phyloP scores from a whole-genome alignment of 2,888 invertebrate genomes.

The Tetragonula carbonaria region DNA sequence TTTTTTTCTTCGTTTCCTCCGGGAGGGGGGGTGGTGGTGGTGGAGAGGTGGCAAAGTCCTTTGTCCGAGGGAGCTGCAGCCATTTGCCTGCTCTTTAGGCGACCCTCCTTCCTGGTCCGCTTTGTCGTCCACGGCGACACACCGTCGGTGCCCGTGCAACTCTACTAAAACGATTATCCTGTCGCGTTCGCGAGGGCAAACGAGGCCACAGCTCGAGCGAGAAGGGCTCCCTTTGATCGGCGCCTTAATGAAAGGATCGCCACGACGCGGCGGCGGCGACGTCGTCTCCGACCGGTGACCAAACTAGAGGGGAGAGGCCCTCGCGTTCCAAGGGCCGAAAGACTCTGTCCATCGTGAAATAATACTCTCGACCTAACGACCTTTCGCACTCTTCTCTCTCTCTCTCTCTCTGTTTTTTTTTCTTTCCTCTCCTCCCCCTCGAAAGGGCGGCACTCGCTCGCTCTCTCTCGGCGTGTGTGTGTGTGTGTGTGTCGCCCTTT shows the following conservation, averaged over 20 bases:
- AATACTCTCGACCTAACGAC: conserved; percentile 63
- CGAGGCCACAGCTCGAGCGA: conserved; percentile 25
- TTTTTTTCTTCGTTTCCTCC: conserved; percentile 10
- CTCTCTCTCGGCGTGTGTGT: too few relatives aligned
- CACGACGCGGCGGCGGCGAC: conserved; percentile 3
- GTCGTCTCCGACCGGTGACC: conserved; percentile 44
- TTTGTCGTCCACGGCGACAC: conserved; percentile 17
- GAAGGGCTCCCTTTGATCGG: conserved; percentile 61
- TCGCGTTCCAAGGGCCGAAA: conserved; percentile 24
- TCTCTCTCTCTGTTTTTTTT: conserved; percentile 7
- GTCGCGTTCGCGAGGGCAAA: conserved; percentile 9
- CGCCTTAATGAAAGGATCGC: conserved; percentile 65
- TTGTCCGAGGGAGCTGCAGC: conserved; percentile 4
- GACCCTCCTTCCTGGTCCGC: conserved; percentile 16
- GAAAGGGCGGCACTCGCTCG: background rate
- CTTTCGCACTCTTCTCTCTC: conserved; percentile 23
- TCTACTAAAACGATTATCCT: conserved; percentile 54
- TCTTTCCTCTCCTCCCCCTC: background rate
- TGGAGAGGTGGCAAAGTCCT: background rate
- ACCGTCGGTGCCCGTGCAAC: conserved; percentile 4
- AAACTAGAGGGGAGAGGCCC: conserved; percentile 38
- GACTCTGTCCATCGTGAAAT: conserved; percentile 62
- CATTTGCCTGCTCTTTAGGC: background rate
- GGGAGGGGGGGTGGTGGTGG: too few relatives aligned
- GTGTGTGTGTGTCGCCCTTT: conserved; percentile 35